A percentile compares a stretch with the other conserved stretches of the same genome.
These are phyloP conservation scores for Pyrrhia umbra DNA, from an alignment of 2,888 invertebrate species.

Conservation along the genomic window DNA sequence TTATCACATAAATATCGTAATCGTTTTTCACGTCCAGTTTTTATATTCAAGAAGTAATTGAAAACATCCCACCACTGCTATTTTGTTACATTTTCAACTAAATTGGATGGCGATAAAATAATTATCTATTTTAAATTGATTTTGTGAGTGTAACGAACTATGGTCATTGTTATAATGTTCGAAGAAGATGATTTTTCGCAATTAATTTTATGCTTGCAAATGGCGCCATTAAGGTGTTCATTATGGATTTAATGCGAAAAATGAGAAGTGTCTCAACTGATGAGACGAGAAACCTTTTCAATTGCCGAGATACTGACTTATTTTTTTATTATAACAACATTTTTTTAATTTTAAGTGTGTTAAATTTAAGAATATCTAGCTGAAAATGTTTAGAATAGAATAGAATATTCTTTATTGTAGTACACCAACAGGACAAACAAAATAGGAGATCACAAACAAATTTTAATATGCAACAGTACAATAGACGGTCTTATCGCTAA, in stretches of 20 bases:
- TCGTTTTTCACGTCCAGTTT: constrained; percentile 40
- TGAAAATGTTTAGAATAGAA: too few species aligned
- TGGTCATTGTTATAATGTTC: constrained; percentile 44
- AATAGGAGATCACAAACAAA: too few species aligned
- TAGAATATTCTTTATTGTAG: too few species aligned
- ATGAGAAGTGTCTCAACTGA: constrained; percentile 1
- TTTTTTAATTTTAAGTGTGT: too few species aligned
- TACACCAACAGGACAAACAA: too few species aligned
- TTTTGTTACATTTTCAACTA: constrained; percentile 32
- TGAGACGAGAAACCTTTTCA: background rate
- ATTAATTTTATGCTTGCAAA: constrained; percentile 47
- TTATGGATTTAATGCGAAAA: constrained; percentile 26
- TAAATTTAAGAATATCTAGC: too few species aligned
- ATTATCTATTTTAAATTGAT: constrained; percentile 50
- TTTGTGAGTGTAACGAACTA: constrained; percentile 50
- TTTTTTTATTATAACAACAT: too few species aligned
- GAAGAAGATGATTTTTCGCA: constrained; percentile 36
- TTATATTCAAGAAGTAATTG: constrained; percentile 49
- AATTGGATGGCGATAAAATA: constrained; percentile 45
- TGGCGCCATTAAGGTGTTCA: constrained; percentile 33
- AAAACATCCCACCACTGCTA: constrained; percentile 29
- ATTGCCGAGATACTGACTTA: background rate
- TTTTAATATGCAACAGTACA: too few species aligned
- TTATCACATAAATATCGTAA: constrained; percentile 18
- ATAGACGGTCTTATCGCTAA: too few species aligned